Evolutionary conservation across 2,888 invertebrate genomes (phyloP), one percentile per base, ranked within the genome.

Genomic region (Lamellibrachia columna): DNA sequence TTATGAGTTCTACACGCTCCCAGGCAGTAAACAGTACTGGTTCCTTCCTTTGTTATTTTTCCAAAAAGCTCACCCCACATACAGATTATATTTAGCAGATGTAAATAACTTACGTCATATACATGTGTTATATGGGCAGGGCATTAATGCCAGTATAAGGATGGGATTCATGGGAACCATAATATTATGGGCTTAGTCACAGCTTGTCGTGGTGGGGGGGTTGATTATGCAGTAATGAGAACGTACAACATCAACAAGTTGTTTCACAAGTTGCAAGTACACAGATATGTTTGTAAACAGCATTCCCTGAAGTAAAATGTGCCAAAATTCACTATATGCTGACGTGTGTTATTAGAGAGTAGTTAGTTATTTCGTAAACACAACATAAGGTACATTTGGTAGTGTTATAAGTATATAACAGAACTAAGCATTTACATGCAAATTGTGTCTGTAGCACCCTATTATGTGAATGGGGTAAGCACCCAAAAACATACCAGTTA

Each of bases 81-180:
- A 75, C 75, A 22, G 75, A 0, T 75, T 75, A 75, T 75, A 75
- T 75, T 75, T 75, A 75, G 75, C 75, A 75, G 75, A 75, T 6
- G 22, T 75, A 75, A 75, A 75, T 75, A 75, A 75, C 75, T 75
- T 22, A 2, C 22, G 75, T 4, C 15, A 75, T 11, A 22, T 75
- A 75, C n/a, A 75, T 75, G 75, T n/a, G 75, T 75, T 75, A 22
- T 75, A 75, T 15, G 75, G 75, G 75, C 75, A 75, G 22, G 75
- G 75, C n/a, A 75, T 75, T 75, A 75, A 75, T 75, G n/a, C 75
- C 75, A 75, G 75, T 75, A 15, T 75, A 75, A 22, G 75, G 75
- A 75, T 75, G 15, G 22, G 75, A 22, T 22, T n/a, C 75, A 75
- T 22, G 40, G 40, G 40, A 40, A 40, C 40, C 40, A 40, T 40